Evolutionary conservation across 2,113 vertebrate species (phyloP).

Genomic region (Dromiciops gliroides): DNA sequence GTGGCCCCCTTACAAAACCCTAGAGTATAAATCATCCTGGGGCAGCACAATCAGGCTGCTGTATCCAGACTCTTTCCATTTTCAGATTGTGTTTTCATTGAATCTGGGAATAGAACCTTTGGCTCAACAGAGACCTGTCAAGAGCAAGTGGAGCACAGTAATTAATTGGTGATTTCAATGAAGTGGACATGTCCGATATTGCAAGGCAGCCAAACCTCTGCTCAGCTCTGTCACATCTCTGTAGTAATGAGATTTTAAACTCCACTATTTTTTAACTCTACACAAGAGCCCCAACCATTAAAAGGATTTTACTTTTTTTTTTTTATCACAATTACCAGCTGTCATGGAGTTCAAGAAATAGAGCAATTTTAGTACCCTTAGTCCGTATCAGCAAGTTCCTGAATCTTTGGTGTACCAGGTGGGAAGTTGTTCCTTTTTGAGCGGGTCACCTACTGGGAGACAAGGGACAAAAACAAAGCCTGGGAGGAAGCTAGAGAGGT

Average conservation of each 20-base stretch:
- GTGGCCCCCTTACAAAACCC: not conserved
- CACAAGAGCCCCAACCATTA: constrained; percentile 30
- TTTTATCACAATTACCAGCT: constrained; percentile 58
- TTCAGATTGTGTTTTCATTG: constrained; percentile 17
- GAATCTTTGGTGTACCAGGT: constrained; percentile 36
- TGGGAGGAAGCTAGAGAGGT: not conserved
- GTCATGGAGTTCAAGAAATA: constrained; percentile 60
- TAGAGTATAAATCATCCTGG: constrained; percentile 41
- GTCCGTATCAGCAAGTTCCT: constrained; percentile 57
- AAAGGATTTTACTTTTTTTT: constrained; percentile 30
- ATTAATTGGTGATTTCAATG: constrained; percentile 77
- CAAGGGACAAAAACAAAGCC: not conserved
- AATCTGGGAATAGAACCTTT: constrained; percentile 58
- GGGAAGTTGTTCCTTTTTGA: constrained; percentile 56
- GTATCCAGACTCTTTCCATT: constrained; percentile 19
- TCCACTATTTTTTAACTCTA: constrained; percentile 43
- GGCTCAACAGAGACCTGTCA: constrained; percentile 8
- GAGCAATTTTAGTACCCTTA: constrained; percentile 60
- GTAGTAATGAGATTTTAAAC: constrained; percentile 60
- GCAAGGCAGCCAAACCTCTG: not conserved
- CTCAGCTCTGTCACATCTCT: not conserved
- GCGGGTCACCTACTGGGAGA: constrained; percentile 14
- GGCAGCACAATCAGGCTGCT: not conserved
- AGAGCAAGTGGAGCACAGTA: constrained; percentile 48
- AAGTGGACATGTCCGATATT: constrained; percentile 32